These are phyloP conservation scores for Sebastes trivittatus DNA, from an alignment of 2,797 vertebrate genomes.

Conservation along the genomic window DNA sequence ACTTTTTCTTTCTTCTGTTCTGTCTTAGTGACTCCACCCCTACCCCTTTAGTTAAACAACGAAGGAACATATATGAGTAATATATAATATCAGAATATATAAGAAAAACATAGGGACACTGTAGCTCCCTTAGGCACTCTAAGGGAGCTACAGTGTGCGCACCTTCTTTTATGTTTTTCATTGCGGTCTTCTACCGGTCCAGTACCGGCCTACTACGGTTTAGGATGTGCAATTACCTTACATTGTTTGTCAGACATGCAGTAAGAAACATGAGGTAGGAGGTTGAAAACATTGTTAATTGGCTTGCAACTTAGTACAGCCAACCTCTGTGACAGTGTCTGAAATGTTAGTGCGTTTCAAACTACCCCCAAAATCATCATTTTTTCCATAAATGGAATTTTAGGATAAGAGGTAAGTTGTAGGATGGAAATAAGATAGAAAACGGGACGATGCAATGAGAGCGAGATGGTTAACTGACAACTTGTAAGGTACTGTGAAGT, in stretches of 20 bases:
- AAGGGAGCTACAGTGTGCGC: no score
- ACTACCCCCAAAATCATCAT: not conserved
- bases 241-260: no score
- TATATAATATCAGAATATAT: no score
- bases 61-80: not conserved
- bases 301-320: no score
- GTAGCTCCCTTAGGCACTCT: no score
- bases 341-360: not conserved
- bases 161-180: no score
- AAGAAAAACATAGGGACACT: no score
- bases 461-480: not conserved
- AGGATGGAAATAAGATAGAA: not conserved
- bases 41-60: not conserved
- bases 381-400: not conserved
- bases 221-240: no score
- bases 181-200: no score
- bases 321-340: not conserved
- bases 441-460: not conserved
- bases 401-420: conserved; percentile 52
- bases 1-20: not conserved
- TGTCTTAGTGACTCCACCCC: not conserved
- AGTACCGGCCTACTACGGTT: no score
- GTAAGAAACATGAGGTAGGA: no score
- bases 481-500: not conserved
- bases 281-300: not conserved